Base-by-base conservation (phyloP, 2,113 vertebrate species). In the Dipodomys spectabilis region DNA sequence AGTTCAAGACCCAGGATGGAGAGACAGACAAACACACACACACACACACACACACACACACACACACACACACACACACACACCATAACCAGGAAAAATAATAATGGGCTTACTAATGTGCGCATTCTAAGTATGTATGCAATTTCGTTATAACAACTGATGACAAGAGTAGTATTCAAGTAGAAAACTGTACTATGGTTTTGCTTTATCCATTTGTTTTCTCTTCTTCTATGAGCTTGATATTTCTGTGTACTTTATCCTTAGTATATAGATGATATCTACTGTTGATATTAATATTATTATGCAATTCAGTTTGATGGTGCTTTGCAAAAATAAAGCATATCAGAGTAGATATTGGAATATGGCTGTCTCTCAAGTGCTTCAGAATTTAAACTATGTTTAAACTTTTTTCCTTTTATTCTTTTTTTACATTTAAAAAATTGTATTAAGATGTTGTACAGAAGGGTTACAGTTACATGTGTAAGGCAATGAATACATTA, bases 261-360 rank as follows among this genome's bases (percentile, higher is more conserved):
- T 30, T 74, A 95, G 79, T 90, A 22, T 53, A 9, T 80, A 94
- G 60, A 93, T 85, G 49, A 30, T 2, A 74, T 96, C 94, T 67
- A 82, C 82, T 86, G 86, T 69, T 91, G 3, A 39, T 91, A 27
- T 94, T 93, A 69, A 69, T 85, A 80, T 80, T 1, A 53, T 81
- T 86, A 92, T 90, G 1, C 86, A 95, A 94, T 96, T 96, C 44
- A 74, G 2, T 13, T 82, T 95, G 4, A 68, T 64, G 6, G 32
- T 20, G 20, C 53, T 93, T 93, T 73, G 88, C 8, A 87, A 88
- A 97, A 97, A 82, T 44, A 45, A 95, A 91, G 83, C 44, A 67
- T 45, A 88, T 82, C 53, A 2, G 0, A 95, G 7, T 57, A 64
- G 32, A 85, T 88, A 93, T 88, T 95, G 87, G 53, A 78, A 92